Evolutionary conservation across 2,113 vertebrate species (phyloP).

Genomic region (Podarcis raffonei): DNA sequence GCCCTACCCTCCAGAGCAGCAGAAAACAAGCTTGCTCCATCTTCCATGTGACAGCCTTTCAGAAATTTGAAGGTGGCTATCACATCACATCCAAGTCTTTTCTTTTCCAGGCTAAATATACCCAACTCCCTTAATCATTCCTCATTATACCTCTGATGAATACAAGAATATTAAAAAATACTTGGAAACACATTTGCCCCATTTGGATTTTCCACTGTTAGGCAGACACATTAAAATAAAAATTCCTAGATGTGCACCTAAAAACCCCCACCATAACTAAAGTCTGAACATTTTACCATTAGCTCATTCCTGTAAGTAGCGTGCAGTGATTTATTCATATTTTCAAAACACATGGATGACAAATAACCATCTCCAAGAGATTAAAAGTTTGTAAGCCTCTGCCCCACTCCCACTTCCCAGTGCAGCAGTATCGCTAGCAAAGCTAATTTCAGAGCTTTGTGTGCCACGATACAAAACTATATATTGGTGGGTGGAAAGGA

Average conservation of each 20-base stretch:
- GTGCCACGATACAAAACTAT: constrained; percentile 30
- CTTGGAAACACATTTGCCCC: background rate
- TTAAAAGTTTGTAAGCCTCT: constrained; percentile 38
- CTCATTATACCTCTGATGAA: background rate
- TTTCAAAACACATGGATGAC: constrained; percentile 28
- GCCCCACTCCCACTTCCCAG: background rate
- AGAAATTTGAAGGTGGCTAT: too few species aligned
- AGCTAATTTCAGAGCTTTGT: constrained; percentile 33
- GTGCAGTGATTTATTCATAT: constrained; percentile 10
- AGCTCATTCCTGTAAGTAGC: constrained; percentile 36
- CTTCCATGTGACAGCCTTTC: too few species aligned
- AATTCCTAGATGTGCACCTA: background rate
- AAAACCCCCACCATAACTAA: background rate
- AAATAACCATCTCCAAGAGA: background rate
- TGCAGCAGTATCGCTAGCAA: constrained; percentile 32
- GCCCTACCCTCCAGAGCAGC: too few species aligned
- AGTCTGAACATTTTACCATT: background rate
- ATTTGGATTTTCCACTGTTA: background rate
- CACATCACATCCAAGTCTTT: too few species aligned
- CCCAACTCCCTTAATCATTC: too few species aligned
- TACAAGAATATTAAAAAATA: background rate
- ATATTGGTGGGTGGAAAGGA: constrained; percentile 37
- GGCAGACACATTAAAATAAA: background rate
- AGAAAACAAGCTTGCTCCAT: too few species aligned
- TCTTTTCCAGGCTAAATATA: too few species aligned